These are phyloP conservation scores for Daphoenositta chrysoptera DNA, from an alignment of 2,113 vertebrate genomes.

Conservation along the genomic window DNA sequence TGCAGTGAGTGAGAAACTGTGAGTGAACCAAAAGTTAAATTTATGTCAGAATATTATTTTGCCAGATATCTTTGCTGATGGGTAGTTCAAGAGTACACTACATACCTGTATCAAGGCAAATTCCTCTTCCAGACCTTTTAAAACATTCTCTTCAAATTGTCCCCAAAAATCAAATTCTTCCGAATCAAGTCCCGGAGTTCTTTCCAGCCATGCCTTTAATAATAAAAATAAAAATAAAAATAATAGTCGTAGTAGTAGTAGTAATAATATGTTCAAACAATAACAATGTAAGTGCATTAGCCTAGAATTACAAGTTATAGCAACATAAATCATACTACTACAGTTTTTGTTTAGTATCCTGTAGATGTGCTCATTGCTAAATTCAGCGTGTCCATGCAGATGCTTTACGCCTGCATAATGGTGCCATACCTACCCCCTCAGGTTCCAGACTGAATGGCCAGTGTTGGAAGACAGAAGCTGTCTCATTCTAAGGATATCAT, in stretches of 20 bases:
- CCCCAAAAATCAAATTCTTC: conserved; percentile 95
- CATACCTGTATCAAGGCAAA: conserved; percentile 82
- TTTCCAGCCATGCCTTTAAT: conserved; percentile 92
- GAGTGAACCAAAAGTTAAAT: not conserved
- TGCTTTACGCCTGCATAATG: not conserved
- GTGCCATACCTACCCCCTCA: not conserved
- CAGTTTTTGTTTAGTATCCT: not conserved
- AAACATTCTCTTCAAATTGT: conserved; percentile 85
- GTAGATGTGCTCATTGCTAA: not conserved
- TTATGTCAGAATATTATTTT: not conserved
- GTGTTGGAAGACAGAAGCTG: not conserved
- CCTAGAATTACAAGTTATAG: not conserved
- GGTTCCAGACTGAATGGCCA: not conserved
- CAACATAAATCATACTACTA: not conserved
- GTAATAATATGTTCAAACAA: not conserved
- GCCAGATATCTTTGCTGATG: not conserved
- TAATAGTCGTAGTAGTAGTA: not conserved
- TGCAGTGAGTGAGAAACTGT: not conserved
- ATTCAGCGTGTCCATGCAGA: not conserved
- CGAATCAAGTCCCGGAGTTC: conserved; percentile 88
- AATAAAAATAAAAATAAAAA: not conserved
- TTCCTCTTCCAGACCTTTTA: conserved; percentile 80
- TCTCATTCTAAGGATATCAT: not conserved
- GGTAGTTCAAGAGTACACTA: not conserved
- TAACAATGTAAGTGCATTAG: not conserved